phyloP scores from a whole-genome alignment of 2,113 vertebrate genomes.

The Podocnemis expansa region DNA sequence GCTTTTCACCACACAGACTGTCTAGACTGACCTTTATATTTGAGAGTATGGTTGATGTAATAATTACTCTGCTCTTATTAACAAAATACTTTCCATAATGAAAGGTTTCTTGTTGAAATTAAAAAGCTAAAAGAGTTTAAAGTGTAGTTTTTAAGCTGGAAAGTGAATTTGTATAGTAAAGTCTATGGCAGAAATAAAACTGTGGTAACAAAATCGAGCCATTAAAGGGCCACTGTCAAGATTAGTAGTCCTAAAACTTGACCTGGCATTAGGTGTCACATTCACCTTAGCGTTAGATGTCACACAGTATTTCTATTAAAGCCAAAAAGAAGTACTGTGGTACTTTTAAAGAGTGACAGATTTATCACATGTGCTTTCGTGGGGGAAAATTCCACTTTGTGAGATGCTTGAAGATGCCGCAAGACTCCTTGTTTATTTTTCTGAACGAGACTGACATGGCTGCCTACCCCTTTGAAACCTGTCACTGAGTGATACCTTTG shows the following conservation, averaged over 20 bases:
- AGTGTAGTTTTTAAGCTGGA: conserved; percentile 54
- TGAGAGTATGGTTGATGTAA: conserved; percentile 47
- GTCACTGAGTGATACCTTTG: not conserved
- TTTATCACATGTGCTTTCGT: no score
- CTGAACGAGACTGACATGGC: no score
- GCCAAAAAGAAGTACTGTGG: no score
- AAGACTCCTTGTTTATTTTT: no score
- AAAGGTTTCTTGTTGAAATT: conserved; percentile 34
- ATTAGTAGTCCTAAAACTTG: conserved; percentile 34
- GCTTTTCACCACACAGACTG: conserved; percentile 3
- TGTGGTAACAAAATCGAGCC: conserved; percentile 61
- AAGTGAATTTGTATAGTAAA: conserved; percentile 61
- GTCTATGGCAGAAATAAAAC: conserved; percentile 26
- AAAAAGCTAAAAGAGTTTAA: conserved; percentile 58
- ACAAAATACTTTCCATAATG: conserved; percentile 49
- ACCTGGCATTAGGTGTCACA: conserved; percentile 50
- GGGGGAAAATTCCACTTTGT: no score
- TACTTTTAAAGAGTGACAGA: no score
- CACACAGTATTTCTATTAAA: conserved; percentile 46
- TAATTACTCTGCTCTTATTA: conserved; percentile 56
- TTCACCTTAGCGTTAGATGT: conserved; percentile 10
- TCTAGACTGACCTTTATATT: conserved; percentile 44
- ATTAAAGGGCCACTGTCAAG: conserved; percentile 47
- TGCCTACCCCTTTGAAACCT: not conserved
- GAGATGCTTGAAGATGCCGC: no score